Percentiles rank a stretch among this genome's conserved stretches.
These are phyloP conservation scores for Buceros bicornis DNA, from an alignment of 2,797 vertebrate genomes.

Conservation along the genomic window DNA sequence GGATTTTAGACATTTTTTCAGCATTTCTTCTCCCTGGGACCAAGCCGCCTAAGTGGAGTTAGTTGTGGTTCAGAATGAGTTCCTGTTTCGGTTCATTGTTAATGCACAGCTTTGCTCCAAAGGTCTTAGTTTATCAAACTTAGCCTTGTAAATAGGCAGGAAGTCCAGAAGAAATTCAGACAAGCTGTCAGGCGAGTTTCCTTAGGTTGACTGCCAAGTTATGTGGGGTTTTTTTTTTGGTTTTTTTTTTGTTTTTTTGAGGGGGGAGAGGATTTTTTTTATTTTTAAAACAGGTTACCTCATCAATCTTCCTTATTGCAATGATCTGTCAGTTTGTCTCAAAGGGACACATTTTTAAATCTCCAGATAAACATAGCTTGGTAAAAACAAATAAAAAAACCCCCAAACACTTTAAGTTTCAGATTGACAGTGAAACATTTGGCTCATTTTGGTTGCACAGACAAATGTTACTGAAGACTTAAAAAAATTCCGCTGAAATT, in stretches of 20 bases:
- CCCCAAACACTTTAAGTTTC: constrained; percentile 6
- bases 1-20: background rate
- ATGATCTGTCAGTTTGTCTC: constrained; percentile 41
- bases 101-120: constrained; percentile 21
- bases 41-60: background rate
- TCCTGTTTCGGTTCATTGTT: background rate
- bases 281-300: background rate
- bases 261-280: too few species aligned
- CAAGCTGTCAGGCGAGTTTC: constrained; percentile 60
- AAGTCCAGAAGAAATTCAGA: constrained; percentile 51
- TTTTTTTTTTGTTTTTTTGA: too few species aligned
- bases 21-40: background rate
- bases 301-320: constrained; percentile 29
- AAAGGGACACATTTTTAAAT: background rate
- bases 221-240: background rate
- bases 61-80: background rate
- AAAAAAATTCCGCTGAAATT: background rate
- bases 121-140: constrained; percentile 37
- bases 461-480: background rate
- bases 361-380: constrained; percentile 35
- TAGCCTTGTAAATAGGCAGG: constrained; percentile 59
- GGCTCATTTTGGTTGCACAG: constrained; percentile 1
- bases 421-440: constrained; percentile 50
- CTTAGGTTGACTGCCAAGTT: constrained; percentile 33
- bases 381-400: constrained; percentile 10